Base-by-base conservation (phyloP, 1,140 invertebrate species). In the Asobara japonica region DNA sequence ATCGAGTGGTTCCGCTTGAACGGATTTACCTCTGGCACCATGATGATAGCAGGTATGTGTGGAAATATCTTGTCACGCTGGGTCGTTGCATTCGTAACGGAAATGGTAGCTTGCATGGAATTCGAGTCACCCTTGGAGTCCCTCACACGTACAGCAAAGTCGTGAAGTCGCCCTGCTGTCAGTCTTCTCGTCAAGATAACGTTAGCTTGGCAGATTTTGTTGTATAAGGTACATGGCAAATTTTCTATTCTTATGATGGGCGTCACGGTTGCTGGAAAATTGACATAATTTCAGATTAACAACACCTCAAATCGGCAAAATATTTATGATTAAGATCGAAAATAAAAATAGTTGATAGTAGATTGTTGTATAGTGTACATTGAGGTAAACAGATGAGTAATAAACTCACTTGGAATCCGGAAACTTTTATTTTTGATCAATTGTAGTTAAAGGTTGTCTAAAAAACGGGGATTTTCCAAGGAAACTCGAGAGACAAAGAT, bases 131-230 rank as follows among this genome's bases (percentile, higher is more conserved):
- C 94, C 80, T 91, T 92, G 64, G 93, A 93, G 86, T 95, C 94
- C 72, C 89, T 89, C 29, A 95, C 94, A 30, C 91, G 91, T 60
- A 96, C 90, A 38, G 91, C 87, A 84, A 95, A 95, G 86, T 96
- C 94, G 84, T 95, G 94, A 77, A 93, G 92, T 64, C 94, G 90
- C 7, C 93, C 93, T 1, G 92, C 89, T 80, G 93, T 92, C 73
- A 96, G 84, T 41, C 91, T 88, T 74, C 91, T 89, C 69, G 91
- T 91, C 65, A 96, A 87, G 64, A 95, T 91, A 62, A 96, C 92
- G 83, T 96, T 95, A 11, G 94, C 94, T 82, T 95, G 93, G 83
- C 94, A 95, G 67, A 94, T 91, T 22, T 93, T 94, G 86, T 94
- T 93, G 86, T 94, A 94, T 65, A 92, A 89, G 16, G 91, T 93